These are phyloP conservation scores for Musca domestica DNA, from an alignment of 1,140 invertebrate species.

Conservation along the genomic window DNA sequence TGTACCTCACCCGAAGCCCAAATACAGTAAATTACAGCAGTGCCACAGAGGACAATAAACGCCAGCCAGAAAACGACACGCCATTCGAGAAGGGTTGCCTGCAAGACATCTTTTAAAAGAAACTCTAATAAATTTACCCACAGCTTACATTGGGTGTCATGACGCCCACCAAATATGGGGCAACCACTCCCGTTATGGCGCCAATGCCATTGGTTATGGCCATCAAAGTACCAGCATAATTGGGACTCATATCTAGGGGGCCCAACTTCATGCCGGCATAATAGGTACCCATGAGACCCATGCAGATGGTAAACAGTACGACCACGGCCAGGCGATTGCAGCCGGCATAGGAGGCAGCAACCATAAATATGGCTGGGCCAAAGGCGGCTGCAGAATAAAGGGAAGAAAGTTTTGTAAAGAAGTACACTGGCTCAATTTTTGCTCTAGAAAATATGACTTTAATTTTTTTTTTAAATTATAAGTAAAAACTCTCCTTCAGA, in stretches of 20 bases:
- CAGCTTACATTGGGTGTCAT: conserved; percentile 70
- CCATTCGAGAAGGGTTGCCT: conserved; percentile 76
- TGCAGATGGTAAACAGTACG: conserved; percentile 66
- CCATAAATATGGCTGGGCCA: conserved; percentile 73
- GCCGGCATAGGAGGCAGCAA: conserved; percentile 77
- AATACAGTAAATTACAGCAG: conserved; percentile 71
- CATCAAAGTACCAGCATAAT: conserved; percentile 79
- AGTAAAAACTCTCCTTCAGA: neutral
- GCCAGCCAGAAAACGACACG: conserved; percentile 79
- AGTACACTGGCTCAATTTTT: neutral
- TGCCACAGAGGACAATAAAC: conserved; percentile 68
- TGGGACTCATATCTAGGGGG: conserved; percentile 78
- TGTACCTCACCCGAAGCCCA: conserved; percentile 71
- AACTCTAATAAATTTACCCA: conserved; percentile 59
- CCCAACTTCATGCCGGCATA: conserved; percentile 78
- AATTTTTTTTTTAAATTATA: too few species aligned
- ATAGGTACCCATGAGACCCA: conserved; percentile 74
- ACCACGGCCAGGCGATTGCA: conserved; percentile 67
- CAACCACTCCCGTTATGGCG: conserved; percentile 76
- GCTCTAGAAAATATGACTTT: neutral
- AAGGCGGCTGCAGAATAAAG: conserved; percentile 59
- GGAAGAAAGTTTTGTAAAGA: neutral
- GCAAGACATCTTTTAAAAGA: neutral
- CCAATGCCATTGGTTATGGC: conserved; percentile 82
- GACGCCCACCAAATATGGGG: conserved; percentile 73